phyloP scores from a whole-genome alignment of 2,888 invertebrate genomes.

The Hoplodrina blanda region DNA sequence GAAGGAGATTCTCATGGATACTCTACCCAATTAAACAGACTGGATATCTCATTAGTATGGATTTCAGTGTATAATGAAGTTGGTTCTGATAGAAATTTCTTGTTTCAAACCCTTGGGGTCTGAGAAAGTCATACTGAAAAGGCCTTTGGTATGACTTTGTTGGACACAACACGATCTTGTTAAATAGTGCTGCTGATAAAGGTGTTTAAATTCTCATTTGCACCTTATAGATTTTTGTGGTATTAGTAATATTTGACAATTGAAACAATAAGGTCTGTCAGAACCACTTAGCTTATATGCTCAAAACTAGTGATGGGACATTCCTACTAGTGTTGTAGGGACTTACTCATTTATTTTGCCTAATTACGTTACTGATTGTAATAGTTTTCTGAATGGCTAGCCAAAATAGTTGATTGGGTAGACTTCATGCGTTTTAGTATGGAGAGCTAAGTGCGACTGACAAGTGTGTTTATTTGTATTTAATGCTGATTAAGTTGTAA shows the following conservation, averaged over 20 bases:
- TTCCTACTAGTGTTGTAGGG: conserved; percentile 71
- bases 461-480: conserved; percentile 63
- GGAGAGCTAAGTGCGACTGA: conserved; percentile 69
- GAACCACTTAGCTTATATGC: conserved; percentile 73
- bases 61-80: conserved; percentile 74
- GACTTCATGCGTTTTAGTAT: conserved; percentile 86
- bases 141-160: conserved; percentile 62
- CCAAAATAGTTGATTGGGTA: conserved; percentile 68
- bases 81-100: conserved; percentile 63
- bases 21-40: conserved; percentile 93
- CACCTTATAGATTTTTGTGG: conserved; percentile 1
- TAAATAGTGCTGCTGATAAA: not conserved
- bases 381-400: conserved; percentile 68
- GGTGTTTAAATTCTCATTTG: conserved; percentile 1
- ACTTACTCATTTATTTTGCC: conserved; percentile 73
- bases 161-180: conserved; percentile 6
- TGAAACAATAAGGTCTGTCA: conserved; percentile 48
- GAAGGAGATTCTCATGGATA: conserved; percentile 96
- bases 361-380: conserved; percentile 66
- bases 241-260: conserved; percentile 7
- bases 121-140: conserved; percentile 55
- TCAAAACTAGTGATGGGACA: conserved; percentile 79
- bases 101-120: conserved; percentile 40
- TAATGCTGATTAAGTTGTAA: conserved; percentile 83
- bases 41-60: conserved; percentile 74